Percentiles rank a stretch among this genome's conserved stretches.
phyloP scores from a whole-genome alignment of 2,113 vertebrate genomes.

The Clarias gariepinus region DNA sequence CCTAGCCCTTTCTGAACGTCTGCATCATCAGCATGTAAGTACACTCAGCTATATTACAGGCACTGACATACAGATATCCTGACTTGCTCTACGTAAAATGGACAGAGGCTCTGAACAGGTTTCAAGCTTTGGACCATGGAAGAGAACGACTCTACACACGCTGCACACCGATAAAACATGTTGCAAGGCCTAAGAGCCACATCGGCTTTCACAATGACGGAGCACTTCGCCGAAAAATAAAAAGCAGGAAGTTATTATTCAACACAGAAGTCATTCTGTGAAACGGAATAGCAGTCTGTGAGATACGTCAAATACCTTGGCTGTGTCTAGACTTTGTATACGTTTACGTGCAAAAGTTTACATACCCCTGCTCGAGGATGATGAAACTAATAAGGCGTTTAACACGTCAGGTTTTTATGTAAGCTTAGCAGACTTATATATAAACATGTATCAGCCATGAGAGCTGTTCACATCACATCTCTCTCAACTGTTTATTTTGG shows the following conservation, averaged over 20 bases:
- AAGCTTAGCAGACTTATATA: neutral
- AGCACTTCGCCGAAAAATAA: neutral
- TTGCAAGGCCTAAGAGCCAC: neutral
- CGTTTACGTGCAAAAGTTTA: conserved; percentile 6
- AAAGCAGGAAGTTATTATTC: neutral
- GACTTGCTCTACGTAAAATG: neutral
- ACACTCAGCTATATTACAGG: neutral
- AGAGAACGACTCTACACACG: too few relatives aligned
- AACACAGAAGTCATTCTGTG: neutral
- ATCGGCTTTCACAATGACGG: neutral
- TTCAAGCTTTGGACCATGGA: neutral
- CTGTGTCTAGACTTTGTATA: neutral
- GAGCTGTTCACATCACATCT: neutral
- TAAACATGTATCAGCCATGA: neutral
- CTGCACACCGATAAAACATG: neutral
- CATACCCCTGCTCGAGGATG: neutral
- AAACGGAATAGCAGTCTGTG: neutral
- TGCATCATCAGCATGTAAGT: too few relatives aligned
- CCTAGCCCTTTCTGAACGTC: neutral
- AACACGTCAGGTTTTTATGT: neutral
- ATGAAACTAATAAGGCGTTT: neutral
- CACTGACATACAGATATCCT: too few relatives aligned
- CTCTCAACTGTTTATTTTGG: neutral
- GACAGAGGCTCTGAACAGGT: neutral
- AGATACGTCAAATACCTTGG: conserved; percentile 9